phyloP scores from a whole-genome alignment of 1,140 invertebrate species.

The Drosophila leontia region DNA sequence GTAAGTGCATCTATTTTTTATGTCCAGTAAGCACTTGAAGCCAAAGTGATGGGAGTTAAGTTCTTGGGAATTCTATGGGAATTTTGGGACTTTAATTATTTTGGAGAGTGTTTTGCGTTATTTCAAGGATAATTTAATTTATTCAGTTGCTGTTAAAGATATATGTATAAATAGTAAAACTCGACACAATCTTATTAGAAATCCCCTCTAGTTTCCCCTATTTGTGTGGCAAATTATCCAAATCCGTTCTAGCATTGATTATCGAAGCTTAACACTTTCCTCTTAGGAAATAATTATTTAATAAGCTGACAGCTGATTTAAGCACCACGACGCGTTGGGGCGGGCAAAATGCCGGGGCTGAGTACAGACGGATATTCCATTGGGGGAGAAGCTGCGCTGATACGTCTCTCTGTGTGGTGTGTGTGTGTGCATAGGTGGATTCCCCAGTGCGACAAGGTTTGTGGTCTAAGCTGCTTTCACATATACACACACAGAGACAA shows the following conservation, averaged over 20 bases:
- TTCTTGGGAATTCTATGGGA: not conserved
- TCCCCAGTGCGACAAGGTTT: slow-evolving; percentile 45
- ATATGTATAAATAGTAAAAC: not conserved
- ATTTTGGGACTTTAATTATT: slow-evolving; percentile 1
- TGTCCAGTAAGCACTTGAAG: slow-evolving; percentile 39
- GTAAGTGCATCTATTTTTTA: slow-evolving; percentile 46
- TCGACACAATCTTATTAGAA: not conserved
- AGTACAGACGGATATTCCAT: slow-evolving; percentile 1
- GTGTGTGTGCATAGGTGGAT: slow-evolving; percentile 2
- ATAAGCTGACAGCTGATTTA: slow-evolving; percentile 81
- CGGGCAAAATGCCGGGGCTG: slow-evolving; percentile 14
- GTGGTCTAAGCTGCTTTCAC: slow-evolving; percentile 61
- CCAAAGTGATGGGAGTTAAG: slow-evolving; percentile 19
- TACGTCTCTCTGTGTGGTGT: not conserved
- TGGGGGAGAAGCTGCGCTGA: not conserved
- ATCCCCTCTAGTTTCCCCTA: not conserved
- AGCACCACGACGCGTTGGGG: slow-evolving; percentile 43
- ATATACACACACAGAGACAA: slow-evolving; percentile 17
- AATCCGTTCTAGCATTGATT: slow-evolving; percentile 9
- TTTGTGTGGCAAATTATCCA: slow-evolving; percentile 1
- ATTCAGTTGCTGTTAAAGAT: not conserved
- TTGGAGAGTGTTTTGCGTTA: not conserved
- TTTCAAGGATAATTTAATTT: not conserved
- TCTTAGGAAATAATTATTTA: slow-evolving; percentile 71
- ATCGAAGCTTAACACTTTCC: slow-evolving; percentile 13